Evolutionary conservation across 2,888 invertebrate genomes (phyloP), one percentile per base, ranked within the genome.

Genomic region (Thalpophila matura): DNA sequence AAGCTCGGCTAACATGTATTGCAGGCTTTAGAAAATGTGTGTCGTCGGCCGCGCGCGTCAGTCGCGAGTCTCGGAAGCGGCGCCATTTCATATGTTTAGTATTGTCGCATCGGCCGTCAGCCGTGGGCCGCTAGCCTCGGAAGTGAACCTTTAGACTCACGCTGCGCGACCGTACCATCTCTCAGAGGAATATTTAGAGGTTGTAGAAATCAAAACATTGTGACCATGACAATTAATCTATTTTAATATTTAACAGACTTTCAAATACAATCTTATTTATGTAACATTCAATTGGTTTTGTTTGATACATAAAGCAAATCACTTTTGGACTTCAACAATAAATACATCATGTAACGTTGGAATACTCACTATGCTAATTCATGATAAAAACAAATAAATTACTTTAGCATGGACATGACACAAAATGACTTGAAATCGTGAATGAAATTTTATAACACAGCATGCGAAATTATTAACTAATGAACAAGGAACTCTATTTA

Each of bases 191-290:
- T 31, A 27, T 29, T 35, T 14, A 12, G 12, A 27, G n/a, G 20
- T 6, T 40, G 3, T 46, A 42, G 35, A 82, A 89, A 87, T 82
- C 74, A 89, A 87, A 87, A 70, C 74, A 47, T 12, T 38, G 57
- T 74, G 74, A 79, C 78, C 84, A 85, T 90, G 90, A 90, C 85
- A 87, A 73, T 77, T 78, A 65, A 83, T 91, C 89, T 93, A 91
- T 90, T 90, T 89, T 86, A 89, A 86, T 90, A 87, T 81, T 84
- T 92, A 95, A 94, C 94, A 95, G 93, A 94, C 93, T 94, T 90
- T 89, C 90, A 91, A 92, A 94, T 92, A 94, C 93, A 89, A 89
- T 91, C 86, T 90, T 91, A 88, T 84, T 85, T 85, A 81, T 82
- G 85, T 89, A 93, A 91, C 92, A 92, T 91, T 89, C 81, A 89